Conservation (phyloP, 2,888 invertebrate genomes). For the Torymus aiolomorphi region DNA sequence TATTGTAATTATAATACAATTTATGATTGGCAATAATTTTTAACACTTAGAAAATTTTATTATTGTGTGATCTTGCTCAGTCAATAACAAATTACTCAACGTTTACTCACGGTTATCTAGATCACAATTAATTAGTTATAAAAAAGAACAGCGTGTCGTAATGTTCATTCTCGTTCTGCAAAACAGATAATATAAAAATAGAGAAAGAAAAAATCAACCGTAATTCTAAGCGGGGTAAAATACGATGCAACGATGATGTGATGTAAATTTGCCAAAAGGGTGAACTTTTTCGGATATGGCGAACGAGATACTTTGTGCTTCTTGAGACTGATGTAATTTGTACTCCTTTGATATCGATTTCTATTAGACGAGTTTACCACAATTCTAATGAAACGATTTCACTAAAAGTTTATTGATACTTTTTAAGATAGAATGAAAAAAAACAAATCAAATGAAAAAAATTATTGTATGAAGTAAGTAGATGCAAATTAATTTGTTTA, state of each 20-base stretch:
- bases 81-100: constrained; percentile 42
- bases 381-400: constrained; percentile 44
- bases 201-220: constrained; percentile 23
- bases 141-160: constrained; percentile 15
- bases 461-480: constrained; percentile 26
- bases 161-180: constrained; percentile 31
- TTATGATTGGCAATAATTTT: not conserved
- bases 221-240: constrained; percentile 32
- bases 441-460: constrained; percentile 45
- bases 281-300: constrained; percentile 57
- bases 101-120: constrained; percentile 37
- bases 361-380: constrained; percentile 49
- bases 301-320: constrained; percentile 63
- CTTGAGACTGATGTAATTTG: constrained; percentile 72
- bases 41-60: constrained; percentile 4
- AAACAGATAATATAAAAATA: constrained; percentile 39
- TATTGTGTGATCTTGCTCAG: constrained; percentile 33
- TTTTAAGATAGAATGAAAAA: constrained; percentile 27
- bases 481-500: constrained; percentile 38
- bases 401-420: constrained; percentile 41
- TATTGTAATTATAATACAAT: too few relatives aligned
- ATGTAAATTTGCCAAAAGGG: constrained; percentile 71
- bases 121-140: constrained; percentile 24
- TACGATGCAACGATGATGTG: constrained; percentile 64
- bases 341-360: constrained; percentile 59